Base-by-base conservation (phyloP, 2,888 invertebrate species). In the Empis livida region DNA sequence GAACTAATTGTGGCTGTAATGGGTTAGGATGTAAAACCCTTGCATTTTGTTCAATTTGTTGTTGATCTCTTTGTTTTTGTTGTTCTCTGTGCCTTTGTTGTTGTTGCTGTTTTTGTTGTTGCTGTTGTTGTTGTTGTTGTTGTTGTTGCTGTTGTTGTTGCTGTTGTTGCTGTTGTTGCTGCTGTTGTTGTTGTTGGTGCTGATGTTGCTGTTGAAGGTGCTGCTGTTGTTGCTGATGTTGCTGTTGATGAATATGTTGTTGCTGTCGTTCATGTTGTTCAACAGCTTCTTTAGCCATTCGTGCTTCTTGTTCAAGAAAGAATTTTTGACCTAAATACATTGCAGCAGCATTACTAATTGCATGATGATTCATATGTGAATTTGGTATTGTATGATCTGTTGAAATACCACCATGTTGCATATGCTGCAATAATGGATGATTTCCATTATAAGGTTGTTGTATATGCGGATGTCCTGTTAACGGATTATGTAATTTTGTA, bases 271-370 rank as follows among this genome's bases (percentile, higher is more conserved):
- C 74, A 53, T 74, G 73, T 52, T 73, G 76, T 49, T 73, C 80
- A 49, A 72, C 75, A 42, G 78, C 74, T 68, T 81, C 76, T 56
- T 79, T 78, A 17, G 79, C 82, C 68, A 83, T 74, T 53, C 84
- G 75, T 17, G 82, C 84, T 63, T 86, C 86, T 64, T 86, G 82
- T 66, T 88, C 86, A 70, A 84, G 72, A 61, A 87, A 80, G 58
- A 87, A 72, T 61, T 86, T 84, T 60, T 87, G 84, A 55, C 84
- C 83, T 55, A 86, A 74, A 68, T 87, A 85, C 82, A 86, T 84
- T 17, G 78, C 78, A 13, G 75, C 74, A 20, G 78, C 79, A 55
- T 74, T 77, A 63, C 74, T 80, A 58, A 76, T 76, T 59, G 73
- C 77, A 59, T 72, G 78, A 65, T 76, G 81, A 64, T 75, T 74